Conservation (phyloP, 2,113 vertebrate genomes). For the Scortum barcoo region DNA sequence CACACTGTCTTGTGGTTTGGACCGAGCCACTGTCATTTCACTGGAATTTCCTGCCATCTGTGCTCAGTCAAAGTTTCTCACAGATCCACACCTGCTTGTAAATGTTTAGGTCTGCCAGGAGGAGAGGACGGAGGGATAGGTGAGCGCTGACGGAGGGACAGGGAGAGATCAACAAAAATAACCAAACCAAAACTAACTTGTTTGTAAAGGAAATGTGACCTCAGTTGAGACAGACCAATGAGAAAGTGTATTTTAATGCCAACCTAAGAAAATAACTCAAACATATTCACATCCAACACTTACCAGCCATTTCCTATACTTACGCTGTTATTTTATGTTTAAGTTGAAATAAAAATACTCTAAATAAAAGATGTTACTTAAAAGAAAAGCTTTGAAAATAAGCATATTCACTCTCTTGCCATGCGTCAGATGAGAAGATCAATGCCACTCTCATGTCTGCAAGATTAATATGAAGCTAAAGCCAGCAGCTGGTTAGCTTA, state of each 20-base stretch:
- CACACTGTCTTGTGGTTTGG: slow-evolving; percentile 77
- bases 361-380: no score
- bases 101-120: slow-evolving; percentile 56
- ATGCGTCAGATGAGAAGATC: not conserved
- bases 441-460: not conserved
- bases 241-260: not conserved
- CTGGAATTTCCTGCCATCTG: slow-evolving; percentile 82
- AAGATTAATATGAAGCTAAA: not conserved
- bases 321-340: no score
- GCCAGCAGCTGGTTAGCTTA: not conserved
- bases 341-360: no score
- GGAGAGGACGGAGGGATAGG: slow-evolving; percentile 43
- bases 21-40: slow-evolving; percentile 76
- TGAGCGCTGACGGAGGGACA: slow-evolving; percentile 29
- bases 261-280: slow-evolving; percentile 8
- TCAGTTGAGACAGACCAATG: not conserved
- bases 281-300: not conserved
- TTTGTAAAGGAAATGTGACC: not conserved
- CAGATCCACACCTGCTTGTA: slow-evolving; percentile 80
- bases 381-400: not conserved
- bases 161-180: not conserved
- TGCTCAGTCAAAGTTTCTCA: slow-evolving; percentile 70
- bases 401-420: not conserved
- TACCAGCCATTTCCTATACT: not conserved
- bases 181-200: not conserved